Conservation (phyloP, 2,888 invertebrate species). For the Scaptomyza tumidula region DNA sequence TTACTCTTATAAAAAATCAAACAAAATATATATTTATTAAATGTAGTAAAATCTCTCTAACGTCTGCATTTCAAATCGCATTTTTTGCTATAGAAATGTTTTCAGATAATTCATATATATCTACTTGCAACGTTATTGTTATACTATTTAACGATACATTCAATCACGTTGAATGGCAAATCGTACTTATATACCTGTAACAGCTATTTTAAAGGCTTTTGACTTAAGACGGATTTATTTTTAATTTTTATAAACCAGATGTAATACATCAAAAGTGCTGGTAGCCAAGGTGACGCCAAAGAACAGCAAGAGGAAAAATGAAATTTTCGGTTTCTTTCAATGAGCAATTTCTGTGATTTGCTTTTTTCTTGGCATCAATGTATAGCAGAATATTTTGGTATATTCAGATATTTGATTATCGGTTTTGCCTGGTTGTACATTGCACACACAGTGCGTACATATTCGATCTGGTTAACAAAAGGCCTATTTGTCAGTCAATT, state of each 20-base stretch:
- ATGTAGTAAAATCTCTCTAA: not conserved
- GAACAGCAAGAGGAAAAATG: slow-evolving; percentile 8
- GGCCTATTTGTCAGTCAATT: slow-evolving; percentile 36
- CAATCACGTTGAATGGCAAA: not conserved
- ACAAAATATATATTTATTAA: no score
- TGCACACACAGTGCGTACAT: slow-evolving; percentile 8
- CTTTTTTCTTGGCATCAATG: slow-evolving; percentile 7
- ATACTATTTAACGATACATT: not conserved
- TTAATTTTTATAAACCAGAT: slow-evolving; percentile 47
- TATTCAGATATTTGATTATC: slow-evolving; percentile 67
- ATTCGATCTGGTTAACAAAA: slow-evolving; percentile 24
- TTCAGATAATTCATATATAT: not conserved
- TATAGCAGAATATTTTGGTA: slow-evolving; percentile 41
- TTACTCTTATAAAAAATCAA: no score
- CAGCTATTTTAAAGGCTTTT: slow-evolving; percentile 3
- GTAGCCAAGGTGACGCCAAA: slow-evolving; percentile 22
- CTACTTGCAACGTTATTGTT: not conserved
- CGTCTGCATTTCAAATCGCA: not conserved
- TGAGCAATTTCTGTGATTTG: slow-evolving; percentile 6
- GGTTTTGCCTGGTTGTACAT: slow-evolving; percentile 26
- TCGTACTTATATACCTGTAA: not conserved
- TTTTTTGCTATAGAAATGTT: not conserved
- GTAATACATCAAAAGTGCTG: slow-evolving; percentile 30
- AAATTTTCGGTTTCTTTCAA: slow-evolving; percentile 15
- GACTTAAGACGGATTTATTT: slow-evolving; percentile 29